A percentile compares a stretch with the other conserved stretches of the same genome.
These are phyloP conservation scores for Helicoverpa zea DNA, from an alignment of 1,140 invertebrate genomes.

Conservation along the genomic window DNA sequence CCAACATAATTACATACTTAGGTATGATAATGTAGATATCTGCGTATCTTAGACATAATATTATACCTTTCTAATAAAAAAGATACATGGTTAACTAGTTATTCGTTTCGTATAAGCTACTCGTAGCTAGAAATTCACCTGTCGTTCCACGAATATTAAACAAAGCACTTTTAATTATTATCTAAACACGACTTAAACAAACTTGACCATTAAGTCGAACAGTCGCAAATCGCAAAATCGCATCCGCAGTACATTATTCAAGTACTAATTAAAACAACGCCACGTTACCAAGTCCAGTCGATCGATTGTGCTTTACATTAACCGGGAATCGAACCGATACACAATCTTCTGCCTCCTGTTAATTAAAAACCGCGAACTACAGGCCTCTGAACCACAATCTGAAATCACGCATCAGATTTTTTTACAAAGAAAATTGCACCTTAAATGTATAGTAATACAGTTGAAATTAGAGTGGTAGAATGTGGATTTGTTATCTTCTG, in stretches of 20 bases:
- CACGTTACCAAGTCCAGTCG: slow-evolving; percentile 1
- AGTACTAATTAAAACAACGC: slow-evolving; percentile 48
- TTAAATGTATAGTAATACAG: neutral
- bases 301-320: slow-evolving; percentile 40
- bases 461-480: neutral
- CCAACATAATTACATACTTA: too few relatives aligned
- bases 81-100: too few relatives aligned
- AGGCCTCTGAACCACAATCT: slow-evolving; percentile 13
- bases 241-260: slow-evolving; percentile 29
- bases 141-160: too few relatives aligned
- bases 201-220: neutral
- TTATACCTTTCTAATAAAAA: too few relatives aligned
- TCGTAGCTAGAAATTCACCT: too few relatives aligned
- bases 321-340: slow-evolving; percentile 43
- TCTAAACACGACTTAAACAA: neutral
- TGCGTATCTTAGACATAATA: too few relatives aligned
- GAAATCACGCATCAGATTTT: neutral
- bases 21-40: too few relatives aligned
- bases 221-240: slow-evolving; percentile 18
- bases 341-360: slow-evolving; percentile 43
- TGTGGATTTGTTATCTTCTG: neutral
- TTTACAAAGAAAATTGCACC: neutral
- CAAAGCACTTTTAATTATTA: neutral
- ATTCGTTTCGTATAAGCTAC: too few relatives aligned
- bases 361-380: slow-evolving; percentile 46